Percentiles rank a stretch among this genome's conserved stretches.
phyloP scores from a whole-genome alignment of 2,113 vertebrate species.

The Sminthopsis crassicaudata region DNA sequence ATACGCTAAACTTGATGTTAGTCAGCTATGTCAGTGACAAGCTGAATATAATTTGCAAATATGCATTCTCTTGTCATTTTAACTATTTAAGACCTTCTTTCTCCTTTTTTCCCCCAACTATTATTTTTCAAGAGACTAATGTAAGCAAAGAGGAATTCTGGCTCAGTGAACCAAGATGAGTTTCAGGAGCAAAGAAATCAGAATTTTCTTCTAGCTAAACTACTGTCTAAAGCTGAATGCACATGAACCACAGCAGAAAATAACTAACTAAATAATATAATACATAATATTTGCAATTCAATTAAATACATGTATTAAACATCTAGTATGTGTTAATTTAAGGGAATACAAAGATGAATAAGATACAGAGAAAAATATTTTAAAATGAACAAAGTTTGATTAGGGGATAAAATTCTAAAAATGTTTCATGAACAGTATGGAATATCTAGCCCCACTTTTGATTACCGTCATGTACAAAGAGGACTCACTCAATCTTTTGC shows the following conservation, averaged over 20 bases:
- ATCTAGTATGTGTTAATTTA: neutral
- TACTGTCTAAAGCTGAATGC: neutral
- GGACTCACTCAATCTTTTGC: neutral
- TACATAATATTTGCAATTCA: neutral
- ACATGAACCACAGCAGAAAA: neutral
- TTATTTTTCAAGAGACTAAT: neutral
- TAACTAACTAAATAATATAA: neutral
- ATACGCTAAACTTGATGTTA: neutral
- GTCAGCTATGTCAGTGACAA: neutral
- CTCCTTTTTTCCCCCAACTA: neutral
- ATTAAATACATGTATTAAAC: neutral
- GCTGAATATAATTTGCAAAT: neutral
- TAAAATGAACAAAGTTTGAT: neutral
- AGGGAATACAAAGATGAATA: neutral
- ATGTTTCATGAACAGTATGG: neutral
- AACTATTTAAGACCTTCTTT: neutral
- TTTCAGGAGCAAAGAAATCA: neutral
- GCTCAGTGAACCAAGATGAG: constrained; percentile 12
- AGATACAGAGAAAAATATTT: neutral
- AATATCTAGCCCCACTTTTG: neutral
- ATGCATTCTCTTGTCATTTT: neutral
- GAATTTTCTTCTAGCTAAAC: neutral
- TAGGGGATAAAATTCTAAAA: neutral
- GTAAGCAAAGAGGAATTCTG: constrained; percentile 1
- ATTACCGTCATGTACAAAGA: neutral